phyloP scores from a whole-genome alignment of 2,113 vertebrate species.

The Ctenomys sociabilis region DNA sequence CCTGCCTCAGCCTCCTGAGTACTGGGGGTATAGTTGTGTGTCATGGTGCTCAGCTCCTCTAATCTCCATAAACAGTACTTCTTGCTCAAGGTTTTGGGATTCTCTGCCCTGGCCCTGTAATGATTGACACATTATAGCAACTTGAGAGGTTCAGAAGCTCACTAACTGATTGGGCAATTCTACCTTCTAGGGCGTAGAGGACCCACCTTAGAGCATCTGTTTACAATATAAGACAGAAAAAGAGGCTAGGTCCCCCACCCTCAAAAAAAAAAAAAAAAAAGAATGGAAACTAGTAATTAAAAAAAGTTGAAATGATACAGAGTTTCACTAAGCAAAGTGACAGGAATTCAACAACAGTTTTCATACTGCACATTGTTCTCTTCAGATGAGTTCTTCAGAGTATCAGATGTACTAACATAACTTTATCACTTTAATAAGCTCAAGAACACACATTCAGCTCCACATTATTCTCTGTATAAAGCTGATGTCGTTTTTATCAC shows the following conservation, averaged over 20 bases:
- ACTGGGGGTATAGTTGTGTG: neutral
- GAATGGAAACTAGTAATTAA: too few relatives aligned
- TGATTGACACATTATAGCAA: neutral
- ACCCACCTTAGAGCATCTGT: neutral
- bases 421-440: neutral
- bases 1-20: neutral
- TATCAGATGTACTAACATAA: neutral
- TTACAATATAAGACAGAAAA: neutral
- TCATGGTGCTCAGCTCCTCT: neutral
- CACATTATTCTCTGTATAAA: neutral
- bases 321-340: too few relatives aligned
- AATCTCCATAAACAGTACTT: neutral
- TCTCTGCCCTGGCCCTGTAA: neutral
- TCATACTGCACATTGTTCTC: too few relatives aligned
- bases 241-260: too few relatives aligned
- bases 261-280: too few relatives aligned
- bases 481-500: neutral
- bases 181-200: neutral
- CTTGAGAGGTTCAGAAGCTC: neutral
- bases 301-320: too few relatives aligned
- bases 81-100: neutral
- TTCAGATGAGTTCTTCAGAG: too few relatives aligned
- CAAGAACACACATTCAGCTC: neutral
- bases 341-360: too few relatives aligned
- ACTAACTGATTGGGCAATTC: neutral